Conservation (phyloP, 2,113 vertebrate genomes). For the Scolopax mira region DNA sequence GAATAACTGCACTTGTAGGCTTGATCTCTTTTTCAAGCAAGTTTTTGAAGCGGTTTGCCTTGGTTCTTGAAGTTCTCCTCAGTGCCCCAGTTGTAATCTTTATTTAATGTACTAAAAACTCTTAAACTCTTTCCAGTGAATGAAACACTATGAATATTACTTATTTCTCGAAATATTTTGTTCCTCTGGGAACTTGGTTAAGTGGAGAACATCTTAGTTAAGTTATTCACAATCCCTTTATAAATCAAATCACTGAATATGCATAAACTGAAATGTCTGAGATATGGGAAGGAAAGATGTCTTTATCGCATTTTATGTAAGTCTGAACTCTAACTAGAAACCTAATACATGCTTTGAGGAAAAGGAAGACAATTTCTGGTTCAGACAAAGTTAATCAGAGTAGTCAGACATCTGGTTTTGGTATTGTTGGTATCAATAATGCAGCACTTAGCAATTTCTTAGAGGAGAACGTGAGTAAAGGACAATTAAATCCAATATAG, state of each 20-base stretch:
- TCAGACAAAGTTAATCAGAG: neutral
- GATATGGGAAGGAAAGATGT: neutral
- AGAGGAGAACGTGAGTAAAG: neutral
- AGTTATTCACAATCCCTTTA: conserved; percentile 25
- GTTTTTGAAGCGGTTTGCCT: neutral
- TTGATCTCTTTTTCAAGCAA: neutral
- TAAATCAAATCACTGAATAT: conserved; percentile 40
- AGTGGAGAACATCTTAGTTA: conserved; percentile 21
- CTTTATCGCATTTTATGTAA: neutral
- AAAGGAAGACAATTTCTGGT: neutral
- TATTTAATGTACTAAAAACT: conserved; percentile 44
- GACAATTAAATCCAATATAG: neutral
- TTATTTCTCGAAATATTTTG: conserved; percentile 50
- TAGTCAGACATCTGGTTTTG: neutral
- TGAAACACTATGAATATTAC: conserved; percentile 17
- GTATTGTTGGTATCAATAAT: neutral
- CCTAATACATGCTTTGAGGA: neutral
- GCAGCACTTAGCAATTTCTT: neutral
- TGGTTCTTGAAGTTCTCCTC: conserved; percentile 1
- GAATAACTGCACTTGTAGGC: neutral
- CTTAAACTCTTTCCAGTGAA: conserved; percentile 25
- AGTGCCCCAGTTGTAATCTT: conserved; percentile 21
- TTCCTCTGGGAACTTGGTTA: conserved; percentile 32
- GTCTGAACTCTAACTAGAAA: conserved; percentile 20
- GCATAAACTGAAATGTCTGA: conserved; percentile 23